phyloP scores from a whole-genome alignment of 1,140 invertebrate genomes.

The Matsumurasca onukii region DNA sequence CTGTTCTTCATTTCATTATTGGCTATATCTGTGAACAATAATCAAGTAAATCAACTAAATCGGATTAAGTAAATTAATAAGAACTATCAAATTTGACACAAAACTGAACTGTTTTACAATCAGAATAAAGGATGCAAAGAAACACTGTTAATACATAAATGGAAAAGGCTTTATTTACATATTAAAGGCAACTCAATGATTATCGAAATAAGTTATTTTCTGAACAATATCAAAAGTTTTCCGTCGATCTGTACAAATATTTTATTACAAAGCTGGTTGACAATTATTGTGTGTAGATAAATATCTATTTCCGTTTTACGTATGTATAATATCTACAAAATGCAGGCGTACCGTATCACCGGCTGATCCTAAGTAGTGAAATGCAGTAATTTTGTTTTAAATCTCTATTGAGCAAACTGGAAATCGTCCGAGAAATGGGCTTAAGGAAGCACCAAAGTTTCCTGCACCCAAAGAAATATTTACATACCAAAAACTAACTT shows the following conservation, averaged over 20 bases:
- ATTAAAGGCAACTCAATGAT: constrained; percentile 27
- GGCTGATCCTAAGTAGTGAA: no score
- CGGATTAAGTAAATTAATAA: no score
- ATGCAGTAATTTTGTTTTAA: neutral
- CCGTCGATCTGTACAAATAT: constrained; percentile 18
- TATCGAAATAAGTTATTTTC: constrained; percentile 20
- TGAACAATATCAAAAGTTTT: constrained; percentile 25
- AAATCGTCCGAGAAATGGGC: constrained; percentile 15
- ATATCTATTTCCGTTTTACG: constrained; percentile 16
- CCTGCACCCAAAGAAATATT: constrained; percentile 6
- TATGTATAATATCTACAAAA: constrained; percentile 25
- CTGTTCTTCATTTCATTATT: no score
- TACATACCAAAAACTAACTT: neutral
- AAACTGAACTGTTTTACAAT: no score
- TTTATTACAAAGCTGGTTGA: constrained; percentile 17
- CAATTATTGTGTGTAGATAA: constrained; percentile 3
- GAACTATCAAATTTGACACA: no score
- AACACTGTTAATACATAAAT: constrained; percentile 14
- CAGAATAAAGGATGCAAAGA: no score
- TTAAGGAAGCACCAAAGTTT: constrained; percentile 15
- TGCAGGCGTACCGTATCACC: no score
- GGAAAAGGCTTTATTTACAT: constrained; percentile 26
- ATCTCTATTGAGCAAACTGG: constrained; percentile 16
- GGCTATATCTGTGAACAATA: no score
- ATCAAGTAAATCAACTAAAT: no score